phyloP scores from a whole-genome alignment of 2,888 invertebrate genomes.

The Mesorhabditis belari region DNA sequence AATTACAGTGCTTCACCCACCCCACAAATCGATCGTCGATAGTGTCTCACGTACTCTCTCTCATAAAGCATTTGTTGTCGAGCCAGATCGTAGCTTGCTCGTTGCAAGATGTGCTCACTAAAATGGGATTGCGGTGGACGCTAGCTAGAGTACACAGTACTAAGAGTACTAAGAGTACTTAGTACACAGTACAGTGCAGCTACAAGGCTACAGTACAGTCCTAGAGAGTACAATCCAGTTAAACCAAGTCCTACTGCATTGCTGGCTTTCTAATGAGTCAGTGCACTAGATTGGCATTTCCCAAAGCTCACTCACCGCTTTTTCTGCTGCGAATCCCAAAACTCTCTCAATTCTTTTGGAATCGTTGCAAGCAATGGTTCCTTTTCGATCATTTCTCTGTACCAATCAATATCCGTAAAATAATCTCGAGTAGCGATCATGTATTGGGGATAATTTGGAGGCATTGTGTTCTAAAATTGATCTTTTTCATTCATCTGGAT shows the following conservation, averaged over 20 bases:
- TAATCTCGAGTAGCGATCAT: neutral
- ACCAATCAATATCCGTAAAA: neutral
- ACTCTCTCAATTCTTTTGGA: neutral
- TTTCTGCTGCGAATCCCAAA: neutral
- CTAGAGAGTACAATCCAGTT: no score
- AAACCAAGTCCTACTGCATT: no score
- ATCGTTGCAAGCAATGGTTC: neutral
- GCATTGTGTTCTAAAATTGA: neutral
- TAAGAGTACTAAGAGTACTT: no score
- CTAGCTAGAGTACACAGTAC: no score
- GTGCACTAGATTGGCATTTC: no score
- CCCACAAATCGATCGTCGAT: neutral
- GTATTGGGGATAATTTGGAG: neutral
- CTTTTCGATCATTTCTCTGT: neutral
- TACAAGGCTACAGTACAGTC: no score
- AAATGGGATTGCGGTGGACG: neutral
- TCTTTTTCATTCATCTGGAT: no score
- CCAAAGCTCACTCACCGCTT: no score
- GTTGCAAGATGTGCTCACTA: neutral
- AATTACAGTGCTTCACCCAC: neutral
- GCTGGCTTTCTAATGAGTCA: no score
- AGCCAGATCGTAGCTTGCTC: neutral
- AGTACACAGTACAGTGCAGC: no score
- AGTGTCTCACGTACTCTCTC: neutral
- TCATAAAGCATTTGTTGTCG: neutral